Evolutionary conservation across 1,140 invertebrate species (phyloP).

Genomic region (Dufourea novaeangliae): DNA sequence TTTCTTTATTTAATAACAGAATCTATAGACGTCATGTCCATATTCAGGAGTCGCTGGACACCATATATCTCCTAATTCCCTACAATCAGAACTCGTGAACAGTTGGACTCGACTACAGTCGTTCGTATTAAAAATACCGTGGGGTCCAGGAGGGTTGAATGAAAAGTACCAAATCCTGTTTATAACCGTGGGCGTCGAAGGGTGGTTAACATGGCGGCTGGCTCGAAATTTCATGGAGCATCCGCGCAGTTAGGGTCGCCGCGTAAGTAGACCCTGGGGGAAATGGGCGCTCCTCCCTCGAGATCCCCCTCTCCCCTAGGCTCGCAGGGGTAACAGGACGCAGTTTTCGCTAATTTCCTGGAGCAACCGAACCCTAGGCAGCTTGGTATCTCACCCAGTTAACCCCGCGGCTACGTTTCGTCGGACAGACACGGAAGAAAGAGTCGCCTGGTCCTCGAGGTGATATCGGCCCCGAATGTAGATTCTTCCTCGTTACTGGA

Average conservation of each 20-base stretch:
- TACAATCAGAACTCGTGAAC: no score
- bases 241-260: conserved; percentile 38
- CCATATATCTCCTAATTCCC: no score
- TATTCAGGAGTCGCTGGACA: no score
- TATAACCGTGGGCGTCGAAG: no score
- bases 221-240: conserved; percentile 69
- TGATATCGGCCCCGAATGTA: conserved; percentile 27
- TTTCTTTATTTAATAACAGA: no score
- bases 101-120: no score
- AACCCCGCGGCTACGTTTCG: conserved; percentile 67
- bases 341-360: conserved; percentile 74
- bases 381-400: conserved; percentile 56
- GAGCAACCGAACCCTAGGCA: conserved; percentile 56
- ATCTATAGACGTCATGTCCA: no score
- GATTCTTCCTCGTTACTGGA: conserved; percentile 40
- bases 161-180: no score
- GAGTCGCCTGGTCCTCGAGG: conserved; percentile 21
- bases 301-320: conserved; percentile 14
- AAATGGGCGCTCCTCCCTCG: conserved; percentile 73
- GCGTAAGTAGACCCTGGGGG: conserved; percentile 73
- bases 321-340: neutral
- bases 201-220: neutral
- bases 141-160: no score
- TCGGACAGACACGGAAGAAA: conserved; percentile 29
- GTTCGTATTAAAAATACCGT: no score